These are phyloP conservation scores for Diglossa cyanea DNA, from an alignment of 2,797 vertebrate species.

Conservation along the genomic window DNA sequence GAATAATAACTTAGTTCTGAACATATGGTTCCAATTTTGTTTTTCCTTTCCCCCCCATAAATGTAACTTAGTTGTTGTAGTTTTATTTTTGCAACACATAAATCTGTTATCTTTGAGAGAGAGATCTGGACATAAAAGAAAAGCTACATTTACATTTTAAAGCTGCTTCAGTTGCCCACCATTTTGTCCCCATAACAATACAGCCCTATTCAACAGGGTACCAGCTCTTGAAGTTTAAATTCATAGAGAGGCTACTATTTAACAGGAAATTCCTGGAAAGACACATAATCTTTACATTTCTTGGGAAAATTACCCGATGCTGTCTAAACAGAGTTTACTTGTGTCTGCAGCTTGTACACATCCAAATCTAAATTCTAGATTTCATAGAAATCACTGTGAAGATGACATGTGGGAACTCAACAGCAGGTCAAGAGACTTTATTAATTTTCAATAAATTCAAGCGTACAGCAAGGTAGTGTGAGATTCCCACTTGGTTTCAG, in stretches of 20 bases:
- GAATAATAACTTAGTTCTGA: not conserved
- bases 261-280: not conserved
- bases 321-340: not conserved
- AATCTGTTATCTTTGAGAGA: not conserved
- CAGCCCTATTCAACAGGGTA: not conserved
- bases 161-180: not conserved
- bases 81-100: constrained; percentile 1
- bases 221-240: not conserved
- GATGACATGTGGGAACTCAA: not conserved
- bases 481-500: not conserved
- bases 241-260: not conserved
- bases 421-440: not conserved
- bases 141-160: not conserved
- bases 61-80: not conserved
- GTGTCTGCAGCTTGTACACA: not conserved
- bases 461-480: not conserved
- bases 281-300: not conserved
- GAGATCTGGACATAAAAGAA: not conserved
- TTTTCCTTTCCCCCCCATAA: not conserved
- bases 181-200: not conserved
- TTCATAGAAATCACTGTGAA: not conserved
- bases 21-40: constrained; percentile 23
- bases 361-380: not conserved
- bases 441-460: not conserved
- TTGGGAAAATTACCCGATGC: not conserved